phyloP scores from a whole-genome alignment of 2,888 invertebrate genomes.

The Hirtodrosophila trivittata region DNA sequence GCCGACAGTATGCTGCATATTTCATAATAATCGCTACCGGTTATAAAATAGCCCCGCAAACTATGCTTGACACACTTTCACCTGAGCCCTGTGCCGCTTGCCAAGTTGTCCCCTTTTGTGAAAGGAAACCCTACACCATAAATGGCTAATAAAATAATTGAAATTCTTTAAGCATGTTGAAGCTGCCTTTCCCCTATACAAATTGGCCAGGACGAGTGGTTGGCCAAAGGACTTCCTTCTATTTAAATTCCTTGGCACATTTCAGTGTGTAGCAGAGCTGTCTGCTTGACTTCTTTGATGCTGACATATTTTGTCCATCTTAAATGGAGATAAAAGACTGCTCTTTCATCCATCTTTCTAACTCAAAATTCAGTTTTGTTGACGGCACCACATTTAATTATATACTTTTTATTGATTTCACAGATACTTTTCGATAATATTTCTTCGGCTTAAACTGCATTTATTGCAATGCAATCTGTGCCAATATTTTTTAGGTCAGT shows the following conservation, averaged over 20 bases:
- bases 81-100: constrained; percentile 38
- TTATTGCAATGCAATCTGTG: too few relatives aligned
- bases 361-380: too few relatives aligned
- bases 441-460: neutral
- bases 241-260: constrained; percentile 17
- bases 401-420: too few relatives aligned
- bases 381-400: too few relatives aligned
- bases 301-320: too few relatives aligned
- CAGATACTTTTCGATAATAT: too few relatives aligned
- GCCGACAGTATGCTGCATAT: constrained; percentile 60
- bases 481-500: too few relatives aligned
- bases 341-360: too few relatives aligned
- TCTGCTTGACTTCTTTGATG: too few relatives aligned
- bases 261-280: neutral
- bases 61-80: constrained; percentile 47
- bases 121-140: constrained; percentile 52
- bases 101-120: constrained; percentile 52
- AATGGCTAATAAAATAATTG: constrained; percentile 77
- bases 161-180: constrained; percentile 67
- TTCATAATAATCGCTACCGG: constrained; percentile 74
- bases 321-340: too few relatives aligned
- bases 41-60: constrained; percentile 56
- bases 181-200: constrained; percentile 26
- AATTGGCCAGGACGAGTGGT: constrained; percentile 43
- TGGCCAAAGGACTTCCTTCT: constrained; percentile 26